Evolutionary conservation across 2,888 invertebrate genomes (phyloP).

Genomic region (Conops quadrifasciatus): DNA sequence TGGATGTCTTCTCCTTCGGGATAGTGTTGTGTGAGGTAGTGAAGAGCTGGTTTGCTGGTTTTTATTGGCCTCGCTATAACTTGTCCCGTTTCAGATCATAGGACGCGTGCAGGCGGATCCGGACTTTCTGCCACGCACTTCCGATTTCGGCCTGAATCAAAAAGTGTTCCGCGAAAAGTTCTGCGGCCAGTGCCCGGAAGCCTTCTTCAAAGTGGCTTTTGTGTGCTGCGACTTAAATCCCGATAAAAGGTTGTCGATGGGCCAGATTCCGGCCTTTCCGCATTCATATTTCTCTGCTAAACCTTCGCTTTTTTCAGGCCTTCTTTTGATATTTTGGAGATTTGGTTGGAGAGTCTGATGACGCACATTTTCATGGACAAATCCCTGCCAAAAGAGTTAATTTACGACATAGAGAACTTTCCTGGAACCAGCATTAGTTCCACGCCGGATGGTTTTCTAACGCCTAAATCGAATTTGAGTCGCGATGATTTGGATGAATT

Average conservation of each 20-base stretch:
- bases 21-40: slow-evolving; percentile 91
- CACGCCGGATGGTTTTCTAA: slow-evolving; percentile 60
- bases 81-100: slow-evolving; percentile 85
- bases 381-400: slow-evolving; percentile 72
- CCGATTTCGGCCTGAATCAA: slow-evolving; percentile 92
- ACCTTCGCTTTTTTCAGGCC: slow-evolving; percentile 69
- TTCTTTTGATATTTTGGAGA: slow-evolving; percentile 86
- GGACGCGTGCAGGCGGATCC: slow-evolving; percentile 95
- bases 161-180: slow-evolving; percentile 86
- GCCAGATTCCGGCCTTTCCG: neutral
- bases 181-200: slow-evolving; percentile 82
- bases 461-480: slow-evolving; percentile 62
- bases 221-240: slow-evolving; percentile 91
- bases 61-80: neutral
- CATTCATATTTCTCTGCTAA: neutral
- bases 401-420: slow-evolving; percentile 80
- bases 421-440: slow-evolving; percentile 63
- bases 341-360: slow-evolving; percentile 85
- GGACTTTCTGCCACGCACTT: slow-evolving; percentile 88
- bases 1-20: slow-evolving; percentile 95
- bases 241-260: slow-evolving; percentile 74
- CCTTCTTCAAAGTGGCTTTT: slow-evolving; percentile 88
- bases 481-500: slow-evolving; percentile 58
- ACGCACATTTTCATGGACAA: slow-evolving; percentile 75
- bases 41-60: slow-evolving; percentile 36